These are phyloP conservation scores for Botia kubotai DNA, from an alignment of 2,797 vertebrate species.

Conservation along the genomic window DNA sequence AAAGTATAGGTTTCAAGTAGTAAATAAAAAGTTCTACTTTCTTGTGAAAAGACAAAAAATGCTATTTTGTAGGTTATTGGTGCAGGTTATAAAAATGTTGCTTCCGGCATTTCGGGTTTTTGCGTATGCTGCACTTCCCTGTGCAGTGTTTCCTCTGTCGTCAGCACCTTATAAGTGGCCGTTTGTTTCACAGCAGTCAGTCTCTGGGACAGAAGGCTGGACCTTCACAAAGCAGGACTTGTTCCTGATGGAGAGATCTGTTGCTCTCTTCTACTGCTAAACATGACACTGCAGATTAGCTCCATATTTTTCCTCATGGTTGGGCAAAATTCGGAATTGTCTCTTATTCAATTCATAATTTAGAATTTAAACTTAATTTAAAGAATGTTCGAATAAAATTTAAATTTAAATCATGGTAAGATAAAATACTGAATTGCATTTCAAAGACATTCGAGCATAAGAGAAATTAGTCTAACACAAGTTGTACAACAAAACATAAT, in stretches of 20 bases:
- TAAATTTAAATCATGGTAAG: background rate
- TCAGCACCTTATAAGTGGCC: slow-evolving; percentile 29
- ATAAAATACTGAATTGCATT: background rate
- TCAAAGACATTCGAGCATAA: background rate
- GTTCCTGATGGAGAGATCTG: slow-evolving; percentile 18
- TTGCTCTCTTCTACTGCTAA: slow-evolving; percentile 20
- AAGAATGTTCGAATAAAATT: background rate
- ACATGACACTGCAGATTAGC: slow-evolving; percentile 27
- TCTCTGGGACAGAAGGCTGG: slow-evolving; percentile 16
- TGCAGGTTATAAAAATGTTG: background rate
- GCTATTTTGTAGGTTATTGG: too few relatives aligned
- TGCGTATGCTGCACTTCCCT: background rate
- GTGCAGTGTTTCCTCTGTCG: slow-evolving; percentile 14
- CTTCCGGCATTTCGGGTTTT: background rate
- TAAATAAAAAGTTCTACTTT: too few relatives aligned
- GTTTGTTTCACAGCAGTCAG: slow-evolving; percentile 38
- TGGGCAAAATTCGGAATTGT: background rate
- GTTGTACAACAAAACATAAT: too few relatives aligned
- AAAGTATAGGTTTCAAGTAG: background rate
- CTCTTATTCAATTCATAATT: background rate
- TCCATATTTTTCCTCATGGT: background rate
- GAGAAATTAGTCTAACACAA: background rate
- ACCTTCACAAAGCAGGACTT: slow-evolving; percentile 50
- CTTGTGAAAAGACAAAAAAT: too few relatives aligned
- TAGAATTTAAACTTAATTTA: background rate